Base-by-base conservation (phyloP, 2,797 vertebrate species). In the Acanthopagrus latus region DNA sequence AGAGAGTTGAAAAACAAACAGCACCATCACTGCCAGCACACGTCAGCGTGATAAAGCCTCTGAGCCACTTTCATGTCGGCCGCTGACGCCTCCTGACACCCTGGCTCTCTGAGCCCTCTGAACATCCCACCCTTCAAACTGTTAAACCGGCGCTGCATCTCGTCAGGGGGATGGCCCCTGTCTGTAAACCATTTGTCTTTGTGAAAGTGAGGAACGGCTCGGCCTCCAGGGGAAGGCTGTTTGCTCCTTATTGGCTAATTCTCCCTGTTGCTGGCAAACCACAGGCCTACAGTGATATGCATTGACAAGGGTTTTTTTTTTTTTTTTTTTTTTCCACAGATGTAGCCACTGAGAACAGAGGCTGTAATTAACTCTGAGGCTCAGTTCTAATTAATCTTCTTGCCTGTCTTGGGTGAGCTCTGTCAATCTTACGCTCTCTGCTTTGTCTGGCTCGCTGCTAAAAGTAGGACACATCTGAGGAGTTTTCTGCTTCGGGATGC, bases 321-420 rank as follows among this genome's bases (percentile, higher is more conserved):
- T 33, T 33, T 85, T 91, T 92, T 85, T 29, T 29, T 29, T 85
- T 91, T 92, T 85, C 74, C 82, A 80, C 76, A 83, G 83, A 87
- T 91, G 85, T 85, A 83, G 87, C 86, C 86, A 76, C 88, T 82
- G 90, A 90, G 92, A 94, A 91, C 88, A 90, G 82, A 91, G 84
- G 88, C 86, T 80, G 91, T 95, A 94, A 95, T 95, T 94, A 94
- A 94, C 88, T 92, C 81, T 56, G 86, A 85, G 65, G 73, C 84
- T 90, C 85, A 80, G 47, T 74, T 92, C 84, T 90, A 93, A 94
- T 94, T 93, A 94, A 92, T 94, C 88, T 91, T 83, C 77, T 80
- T 81, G 74, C 77, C 77, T 74, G 86, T 86, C 85, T 85, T 82
- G 58, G 83, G 66, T 57, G 81, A 83, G 47, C 68, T 79, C 71